phyloP scores from a whole-genome alignment of 1,140 invertebrate species.

The Drosophila micromelanica region DNA sequence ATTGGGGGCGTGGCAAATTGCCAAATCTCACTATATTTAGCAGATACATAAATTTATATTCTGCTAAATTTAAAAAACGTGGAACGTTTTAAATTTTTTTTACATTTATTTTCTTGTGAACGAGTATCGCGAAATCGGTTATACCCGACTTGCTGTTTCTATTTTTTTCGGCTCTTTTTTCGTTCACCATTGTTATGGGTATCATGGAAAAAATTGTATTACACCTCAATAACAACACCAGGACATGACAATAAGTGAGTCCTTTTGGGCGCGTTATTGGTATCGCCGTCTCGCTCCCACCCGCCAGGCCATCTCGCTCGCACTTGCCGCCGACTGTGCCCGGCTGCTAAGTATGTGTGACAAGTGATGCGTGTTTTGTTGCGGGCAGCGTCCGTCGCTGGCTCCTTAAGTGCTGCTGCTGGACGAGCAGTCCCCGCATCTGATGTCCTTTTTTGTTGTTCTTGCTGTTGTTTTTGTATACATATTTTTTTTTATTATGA shows the following conservation, averaged over 20 bases:
- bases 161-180: constrained; percentile 5
- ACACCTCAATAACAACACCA: constrained; percentile 84
- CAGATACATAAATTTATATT: no score
- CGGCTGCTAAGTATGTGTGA: constrained; percentile 79
- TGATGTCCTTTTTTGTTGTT: constrained; percentile 68
- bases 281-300: not conserved
- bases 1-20: no score
- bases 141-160: no score
- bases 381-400: constrained; percentile 64
- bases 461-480: constrained; percentile 8
- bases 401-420: constrained; percentile 76
- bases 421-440: constrained; percentile 18
- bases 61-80: no score
- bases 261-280: constrained; percentile 47
- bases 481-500: constrained; percentile 62
- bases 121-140: no score
- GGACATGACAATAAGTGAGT: constrained; percentile 73
- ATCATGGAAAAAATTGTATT: constrained; percentile 84
- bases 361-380: constrained; percentile 84
- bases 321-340: not conserved
- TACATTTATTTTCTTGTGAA: no score
- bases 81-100: no score
- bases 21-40: no score
- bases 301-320: not conserved
- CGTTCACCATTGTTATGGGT: constrained; percentile 66